Conservation (phyloP, 2,888 invertebrate species). For the Volucella inanis region DNA sequence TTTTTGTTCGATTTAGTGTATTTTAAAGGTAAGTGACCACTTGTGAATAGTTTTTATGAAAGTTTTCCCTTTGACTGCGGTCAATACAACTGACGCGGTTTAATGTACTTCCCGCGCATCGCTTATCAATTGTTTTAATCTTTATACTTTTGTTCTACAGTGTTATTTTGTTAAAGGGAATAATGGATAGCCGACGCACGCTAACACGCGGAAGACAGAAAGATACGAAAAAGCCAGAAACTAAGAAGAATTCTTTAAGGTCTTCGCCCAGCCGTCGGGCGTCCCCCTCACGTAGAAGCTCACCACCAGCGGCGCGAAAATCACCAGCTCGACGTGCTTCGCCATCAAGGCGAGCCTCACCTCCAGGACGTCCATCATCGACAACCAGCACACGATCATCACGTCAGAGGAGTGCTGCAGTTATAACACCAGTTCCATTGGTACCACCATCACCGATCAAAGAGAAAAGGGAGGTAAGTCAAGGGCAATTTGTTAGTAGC, state of each 20-base stretch:
- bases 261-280: slow-evolving; percentile 67
- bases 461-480: slow-evolving; percentile 78
- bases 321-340: slow-evolving; percentile 84
- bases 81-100: slow-evolving; percentile 30
- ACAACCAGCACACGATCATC: slow-evolving; percentile 59
- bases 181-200: slow-evolving; percentile 76
- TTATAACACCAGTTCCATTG: slow-evolving; percentile 75
- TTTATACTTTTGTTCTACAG: background rate
- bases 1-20: slow-evolving; percentile 10
- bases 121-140: slow-evolving; percentile 38
- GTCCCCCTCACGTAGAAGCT: slow-evolving; percentile 78
- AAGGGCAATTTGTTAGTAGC: background rate
- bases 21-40: slow-evolving; percentile 39
- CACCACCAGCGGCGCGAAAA: slow-evolving; percentile 82
- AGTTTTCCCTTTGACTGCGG: background rate
- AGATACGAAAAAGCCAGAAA: slow-evolving; percentile 50
- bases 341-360: slow-evolving; percentile 76
- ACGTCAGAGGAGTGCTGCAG: slow-evolving; percentile 63
- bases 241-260: slow-evolving; percentile 14
- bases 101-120: slow-evolving; percentile 37
- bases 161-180: slow-evolving; percentile 23
- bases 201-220: slow-evolving; percentile 73
- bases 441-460: slow-evolving; percentile 77
- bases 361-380: slow-evolving; percentile 40
- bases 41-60: slow-evolving; percentile 2